These are phyloP conservation scores for Balaeniceps rex DNA, from an alignment of 2,113 vertebrate genomes.

Conservation along the genomic window DNA sequence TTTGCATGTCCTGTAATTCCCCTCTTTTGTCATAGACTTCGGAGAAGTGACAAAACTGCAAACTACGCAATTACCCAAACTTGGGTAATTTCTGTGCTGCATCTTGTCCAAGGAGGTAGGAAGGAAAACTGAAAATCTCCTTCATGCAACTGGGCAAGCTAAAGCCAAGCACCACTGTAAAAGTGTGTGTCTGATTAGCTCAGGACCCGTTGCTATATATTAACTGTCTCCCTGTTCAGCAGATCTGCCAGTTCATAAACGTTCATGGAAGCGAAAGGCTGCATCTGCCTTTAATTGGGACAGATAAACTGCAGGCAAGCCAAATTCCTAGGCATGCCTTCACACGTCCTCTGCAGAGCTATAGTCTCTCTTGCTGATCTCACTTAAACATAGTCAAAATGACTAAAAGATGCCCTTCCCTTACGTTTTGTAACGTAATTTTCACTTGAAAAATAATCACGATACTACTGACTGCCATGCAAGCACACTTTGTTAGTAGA, in stretches of 20 bases:
- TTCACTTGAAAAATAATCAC: neutral
- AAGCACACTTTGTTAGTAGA: neutral
- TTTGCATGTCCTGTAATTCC: neutral
- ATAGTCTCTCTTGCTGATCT: neutral
- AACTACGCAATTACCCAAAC: neutral
- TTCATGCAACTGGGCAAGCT: neutral
- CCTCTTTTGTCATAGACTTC: neutral
- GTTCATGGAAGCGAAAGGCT: neutral
- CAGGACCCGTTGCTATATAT: neutral
- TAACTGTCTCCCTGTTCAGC: neutral
- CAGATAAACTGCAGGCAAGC: conserved; percentile 17
- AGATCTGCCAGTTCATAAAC: neutral
- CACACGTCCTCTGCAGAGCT: neutral
- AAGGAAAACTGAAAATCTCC: neutral
- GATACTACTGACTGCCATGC: neutral
- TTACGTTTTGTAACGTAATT: neutral
- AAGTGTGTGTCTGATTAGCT: neutral
- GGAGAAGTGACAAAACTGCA: neutral
- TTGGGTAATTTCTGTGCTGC: neutral
- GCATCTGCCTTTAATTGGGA: conserved; percentile 47
- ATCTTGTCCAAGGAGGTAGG: neutral
- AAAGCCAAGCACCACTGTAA: neutral
- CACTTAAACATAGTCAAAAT: neutral
- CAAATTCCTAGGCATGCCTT: conserved; percentile 40
- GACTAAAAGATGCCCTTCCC: conserved; percentile 5